Base-by-base conservation (phyloP, 2,113 vertebrate genomes). In the Channa argus region DNA sequence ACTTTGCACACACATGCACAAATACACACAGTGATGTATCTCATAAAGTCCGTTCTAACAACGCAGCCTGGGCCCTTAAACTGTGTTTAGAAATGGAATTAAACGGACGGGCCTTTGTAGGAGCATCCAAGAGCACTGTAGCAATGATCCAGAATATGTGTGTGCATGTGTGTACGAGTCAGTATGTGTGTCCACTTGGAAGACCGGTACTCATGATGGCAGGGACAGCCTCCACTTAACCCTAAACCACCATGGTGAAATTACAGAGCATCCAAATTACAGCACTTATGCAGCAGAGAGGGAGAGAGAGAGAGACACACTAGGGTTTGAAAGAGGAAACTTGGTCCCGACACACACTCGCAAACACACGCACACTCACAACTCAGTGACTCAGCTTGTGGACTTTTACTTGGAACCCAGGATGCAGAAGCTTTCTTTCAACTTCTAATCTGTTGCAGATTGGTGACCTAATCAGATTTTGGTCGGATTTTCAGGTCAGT, bases 11-110 rank as follows among this genome's bases (percentile, higher is more conserved):
- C 13, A 58, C 68, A 49, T n/a, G 54, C 52, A 24, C 54, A 56
- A 63, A 77, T 49, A 66, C 38, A 67, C 53, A 53, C 3, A 54
- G 43, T 64, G 75, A 80, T 56, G 73, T 64, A 78, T 64, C 82
- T 85, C 80, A 58, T 91, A 91, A 91, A 92, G 74, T 81, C 68
- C 68, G 81, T 83, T 90, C 80, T 90, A 92, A 93, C 91, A 88
- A 91, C 91, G 89, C 79, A 86, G 74, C 78, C 53, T 66, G 61
- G 88, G 79, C 90, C 85, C 74, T 86, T 91, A 93, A 92, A 91
- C 90, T 90, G 84, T 84, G 90, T 94, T 93, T 91, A 92, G 91
- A 87, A 91, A 91, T 82, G 88, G 90, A 93, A 92, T 94, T 92
- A 93, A 93, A 94, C 77, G 77, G 70, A 74, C 83, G 70, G 71